Evolutionary conservation across 2,797 vertebrate genomes (phyloP), one percentile per base, ranked within the genome.

Genomic region (Crenuchus spilurus): DNA sequence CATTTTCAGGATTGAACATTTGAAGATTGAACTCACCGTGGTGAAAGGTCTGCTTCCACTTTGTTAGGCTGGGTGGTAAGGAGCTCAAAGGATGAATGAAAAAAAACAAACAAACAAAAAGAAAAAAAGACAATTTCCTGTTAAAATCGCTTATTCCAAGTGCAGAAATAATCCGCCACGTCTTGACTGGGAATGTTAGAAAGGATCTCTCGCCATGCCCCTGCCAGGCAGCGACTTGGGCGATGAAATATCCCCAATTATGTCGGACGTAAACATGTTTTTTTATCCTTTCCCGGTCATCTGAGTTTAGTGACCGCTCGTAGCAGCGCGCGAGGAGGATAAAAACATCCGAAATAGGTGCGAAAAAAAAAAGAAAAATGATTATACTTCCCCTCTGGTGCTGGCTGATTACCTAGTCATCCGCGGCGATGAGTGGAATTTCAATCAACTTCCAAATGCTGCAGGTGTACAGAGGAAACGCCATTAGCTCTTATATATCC

Each of bases 401-500:
- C 82, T 84, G 78, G 81, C 83, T 80, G 81, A 87, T 84, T 71
- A 81, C 73, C 75, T 76, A 76, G 65, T 58, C 85, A 88, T 88
- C 86, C 87, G 69, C 63, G 60, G 72, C 54, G 61, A 55, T 69
- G 70, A 72, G 79, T 86, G 79, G 87, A 80, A 84, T 83, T 86
- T 88, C 81, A 87, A 70, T 90, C 77, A 80, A 90, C 88, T 89
- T 90, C 90, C 90, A 83, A 83, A 80, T 58, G 82, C 76, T 81
- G 86, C 87, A 88, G 88, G 84, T 86, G 80, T 31, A 84, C 64
- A 58, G 70, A 5, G 54, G 64, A 70, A 74, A 75, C 87, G 74
- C 77, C 81, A 77, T 80, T 79, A 81, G 84, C 72, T 87, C 72
- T 84, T 84, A 80, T 83, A 88, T 80, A 89, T 91, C 90, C 90